Evolutionary conservation across 2,888 invertebrate species (phyloP).

Genomic region (Eucriotettix oculatus): DNA sequence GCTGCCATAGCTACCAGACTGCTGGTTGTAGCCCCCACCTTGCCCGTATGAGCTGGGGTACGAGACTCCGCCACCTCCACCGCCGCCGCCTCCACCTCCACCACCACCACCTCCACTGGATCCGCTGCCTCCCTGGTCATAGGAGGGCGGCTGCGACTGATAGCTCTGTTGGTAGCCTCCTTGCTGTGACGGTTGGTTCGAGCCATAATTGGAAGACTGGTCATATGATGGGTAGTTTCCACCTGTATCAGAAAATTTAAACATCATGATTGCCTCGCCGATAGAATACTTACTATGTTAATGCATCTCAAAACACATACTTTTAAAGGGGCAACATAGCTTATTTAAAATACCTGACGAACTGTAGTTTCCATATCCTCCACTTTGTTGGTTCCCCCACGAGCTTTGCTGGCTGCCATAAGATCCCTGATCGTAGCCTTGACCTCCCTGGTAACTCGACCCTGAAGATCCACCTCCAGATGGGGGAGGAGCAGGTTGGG

Average conservation of each 20-base stretch:
- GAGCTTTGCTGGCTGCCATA: too few relatives aligned
- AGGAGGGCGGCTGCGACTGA: slow-evolving; percentile 7
- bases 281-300: too few relatives aligned
- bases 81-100: slow-evolving; percentile 30
- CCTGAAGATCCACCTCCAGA: too few relatives aligned
- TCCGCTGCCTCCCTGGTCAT: slow-evolving; percentile 26
- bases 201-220: slow-evolving; percentile 7
- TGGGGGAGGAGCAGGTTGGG: too few relatives aligned
- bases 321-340: too few relatives aligned
- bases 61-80: slow-evolving; percentile 24
- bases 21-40: slow-evolving; percentile 16
- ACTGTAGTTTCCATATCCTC: too few relatives aligned
- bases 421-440: too few relatives aligned
- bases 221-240: slow-evolving; percentile 12
- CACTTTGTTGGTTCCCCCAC: too few relatives aligned
- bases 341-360: too few relatives aligned
- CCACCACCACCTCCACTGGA: slow-evolving; percentile 32
- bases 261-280: background rate
- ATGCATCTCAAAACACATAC: too few relatives aligned
- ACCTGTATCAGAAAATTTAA: background rate
- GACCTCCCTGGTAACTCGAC: too few relatives aligned
- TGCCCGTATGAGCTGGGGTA: slow-evolving; percentile 16
- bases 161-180: slow-evolving; percentile 11
- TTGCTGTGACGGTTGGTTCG: slow-evolving; percentile 4
- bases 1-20: slow-evolving; percentile 8